Base-by-base conservation (phyloP, 2,113 vertebrate genomes). In the Lucifuga dentata region DNA sequence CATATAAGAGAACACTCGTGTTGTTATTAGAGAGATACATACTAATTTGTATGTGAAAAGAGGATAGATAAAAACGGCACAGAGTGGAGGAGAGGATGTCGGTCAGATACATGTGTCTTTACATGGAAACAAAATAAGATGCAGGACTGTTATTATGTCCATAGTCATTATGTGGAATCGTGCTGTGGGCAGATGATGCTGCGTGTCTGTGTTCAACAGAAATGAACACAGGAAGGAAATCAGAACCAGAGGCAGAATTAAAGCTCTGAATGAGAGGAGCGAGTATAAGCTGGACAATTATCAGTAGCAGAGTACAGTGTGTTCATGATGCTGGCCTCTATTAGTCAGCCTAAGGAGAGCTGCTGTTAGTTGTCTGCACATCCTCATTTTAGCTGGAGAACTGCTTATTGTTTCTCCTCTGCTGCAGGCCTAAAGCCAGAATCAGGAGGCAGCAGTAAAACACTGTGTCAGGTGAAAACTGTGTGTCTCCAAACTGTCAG, bases 151-250 rank as follows among this genome's bases (percentile, higher is more conserved):
- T 85, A 77, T 89, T 78, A 76, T 48, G 81, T 51, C 55, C 50
- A 81, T 56, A 62, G 70, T 71, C 74, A 81, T 80, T 81, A 86
- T 84, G 80, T 70, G 75, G 82, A 83, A 66, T 74, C 67, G 39
- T 68, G 78, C 63, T 49, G 62, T 21, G 40, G 78, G 72, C 58
- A 69, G 62, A 58, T 11, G 24, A 81, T 17, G 56, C 36, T 49
- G 64, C 50, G 43, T 15, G 29, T 52, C 70, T 68, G 59, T 45
- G 40, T 46, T 51, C 41, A 2, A 66, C 39, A 66, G 67, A 80
- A 86, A 83, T 76, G 71, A 81, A 73, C 50, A 75, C 44, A 64
- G 71, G 40, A 51, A 76, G 55, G 55, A 78, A 83, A 85, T 81
- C 81, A 81, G 62, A 63, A 76, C 61, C 58, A 8, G 36, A n/a